A percentile compares a stretch with the other conserved stretches of the same genome.
Evolutionary conservation across 2,888 invertebrate genomes (phyloP).

Genomic region (Alviniconcha strummeri): DNA sequence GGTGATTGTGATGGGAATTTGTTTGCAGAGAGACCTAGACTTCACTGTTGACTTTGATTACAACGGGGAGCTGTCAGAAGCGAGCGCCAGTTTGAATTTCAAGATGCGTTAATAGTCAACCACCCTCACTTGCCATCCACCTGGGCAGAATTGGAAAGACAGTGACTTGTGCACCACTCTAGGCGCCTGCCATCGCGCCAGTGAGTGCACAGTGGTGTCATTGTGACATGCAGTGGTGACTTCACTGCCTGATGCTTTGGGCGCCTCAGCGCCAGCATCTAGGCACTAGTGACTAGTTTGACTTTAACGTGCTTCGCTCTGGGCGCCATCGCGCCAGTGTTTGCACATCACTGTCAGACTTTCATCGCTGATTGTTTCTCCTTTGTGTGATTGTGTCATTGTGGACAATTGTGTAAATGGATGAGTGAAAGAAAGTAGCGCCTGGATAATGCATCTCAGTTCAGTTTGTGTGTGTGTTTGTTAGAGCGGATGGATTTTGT

Average conservation of each 20-base stretch:
- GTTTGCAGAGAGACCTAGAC: slow-evolving; percentile 88
- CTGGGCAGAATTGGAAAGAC: background rate
- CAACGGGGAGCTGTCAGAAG: slow-evolving; percentile 78
- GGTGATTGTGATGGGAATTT: background rate
- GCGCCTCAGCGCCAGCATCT: background rate
- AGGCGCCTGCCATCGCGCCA: slow-evolving; percentile 19
- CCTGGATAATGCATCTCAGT: too few species aligned
- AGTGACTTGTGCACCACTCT: background rate
- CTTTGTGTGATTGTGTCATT: too few species aligned
- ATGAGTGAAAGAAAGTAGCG: too few species aligned
- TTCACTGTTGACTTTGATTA: slow-evolving; percentile 95
- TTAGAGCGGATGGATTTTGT: background rate
- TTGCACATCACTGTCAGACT: too few species aligned
- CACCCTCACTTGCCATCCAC: background rate
- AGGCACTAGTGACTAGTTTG: too few species aligned
- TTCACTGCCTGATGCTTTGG: background rate
- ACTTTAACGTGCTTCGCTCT: background rate
- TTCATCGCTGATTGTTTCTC: too few species aligned
- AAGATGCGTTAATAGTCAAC: slow-evolving; percentile 74
- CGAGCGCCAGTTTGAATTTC: slow-evolving; percentile 73
- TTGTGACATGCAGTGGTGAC: background rate
- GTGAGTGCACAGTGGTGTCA: slow-evolving; percentile 2
- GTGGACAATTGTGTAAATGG: too few species aligned
- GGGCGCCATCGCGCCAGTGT: background rate
- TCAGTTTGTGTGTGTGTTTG: too few species aligned